phyloP scores from a whole-genome alignment of 2,888 invertebrate species.

The Spodoptera littoralis region DNA sequence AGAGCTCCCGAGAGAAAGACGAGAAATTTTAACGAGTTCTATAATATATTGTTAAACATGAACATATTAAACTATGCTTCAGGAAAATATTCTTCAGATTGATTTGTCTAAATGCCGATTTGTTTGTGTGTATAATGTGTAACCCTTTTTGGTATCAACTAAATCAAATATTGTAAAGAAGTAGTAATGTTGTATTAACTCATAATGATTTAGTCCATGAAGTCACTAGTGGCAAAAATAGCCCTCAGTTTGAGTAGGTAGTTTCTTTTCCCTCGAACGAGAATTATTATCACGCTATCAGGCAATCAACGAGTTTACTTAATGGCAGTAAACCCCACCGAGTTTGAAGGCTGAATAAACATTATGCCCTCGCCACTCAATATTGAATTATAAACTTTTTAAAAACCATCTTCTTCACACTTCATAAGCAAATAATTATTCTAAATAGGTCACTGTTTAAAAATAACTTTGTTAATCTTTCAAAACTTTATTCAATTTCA shows the following conservation, averaged over 20 bases:
- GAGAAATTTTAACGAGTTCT: constrained; percentile 19
- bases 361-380: constrained; percentile 4
- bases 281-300: constrained; percentile 41
- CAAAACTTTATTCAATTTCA: no score
- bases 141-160: no score
- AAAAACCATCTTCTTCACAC: background rate
- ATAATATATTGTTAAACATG: constrained; percentile 1
- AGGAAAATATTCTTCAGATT: no score
- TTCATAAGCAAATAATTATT: no score
- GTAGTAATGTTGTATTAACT: no score
- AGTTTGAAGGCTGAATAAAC: constrained; percentile 25
- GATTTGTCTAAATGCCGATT: no score
- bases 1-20: constrained; percentile 10
- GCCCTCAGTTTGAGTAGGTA: constrained; percentile 6
- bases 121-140: no score
- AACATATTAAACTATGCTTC: no score
- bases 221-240: constrained; percentile 35
- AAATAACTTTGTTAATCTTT: no score
- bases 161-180: no score
- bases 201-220: constrained; percentile 11
- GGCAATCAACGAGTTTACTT: constrained; percentile 43
- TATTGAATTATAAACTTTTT: constrained; percentile 12
- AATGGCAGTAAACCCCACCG: constrained; percentile 22
- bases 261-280: constrained; percentile 9
- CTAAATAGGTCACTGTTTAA: no score